phyloP scores from a whole-genome alignment of 2,888 invertebrate species.

The Camptogramma bilineatum region DNA sequence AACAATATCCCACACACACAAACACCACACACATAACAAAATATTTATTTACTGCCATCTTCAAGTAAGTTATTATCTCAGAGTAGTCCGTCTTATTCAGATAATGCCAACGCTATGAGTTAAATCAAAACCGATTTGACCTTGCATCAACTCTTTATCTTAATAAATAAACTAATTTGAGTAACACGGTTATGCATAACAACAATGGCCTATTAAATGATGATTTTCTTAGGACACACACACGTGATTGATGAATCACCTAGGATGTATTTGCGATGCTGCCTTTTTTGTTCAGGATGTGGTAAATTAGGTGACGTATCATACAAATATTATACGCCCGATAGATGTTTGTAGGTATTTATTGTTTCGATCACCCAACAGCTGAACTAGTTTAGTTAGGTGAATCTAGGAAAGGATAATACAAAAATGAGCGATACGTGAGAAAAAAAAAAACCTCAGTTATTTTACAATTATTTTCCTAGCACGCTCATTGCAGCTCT shows the following conservation, averaged over 20 bases:
- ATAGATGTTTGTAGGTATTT: neutral
- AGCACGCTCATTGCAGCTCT: no score
- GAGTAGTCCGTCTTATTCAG: conserved; percentile 25
- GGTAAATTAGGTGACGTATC: conserved; percentile 15
- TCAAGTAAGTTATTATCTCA: conserved; percentile 1
- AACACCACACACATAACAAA: conserved; percentile 43
- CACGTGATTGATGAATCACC: conserved; percentile 23
- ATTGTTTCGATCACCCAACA: neutral
- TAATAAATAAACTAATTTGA: conserved; percentile 40
- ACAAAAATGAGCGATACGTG: neutral
- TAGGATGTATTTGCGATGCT: conserved; percentile 19
- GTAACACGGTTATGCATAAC: conserved; percentile 29
- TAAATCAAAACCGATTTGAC: conserved; percentile 33
- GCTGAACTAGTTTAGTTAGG: neutral
- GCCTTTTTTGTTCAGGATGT: conserved; percentile 18
- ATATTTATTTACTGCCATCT: conserved; percentile 26
- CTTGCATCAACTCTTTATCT: conserved; percentile 42
- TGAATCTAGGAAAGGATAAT: neutral
- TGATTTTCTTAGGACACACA: conserved; percentile 16
- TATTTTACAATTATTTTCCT: no score
- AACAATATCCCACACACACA: conserved; percentile 46
- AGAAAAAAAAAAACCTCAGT: neutral
- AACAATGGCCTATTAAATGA: conserved; percentile 30
- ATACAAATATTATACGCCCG: neutral
- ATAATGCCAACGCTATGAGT: conserved; percentile 22